Evolutionary conservation across 1,140 invertebrate species (phyloP), one percentile per base, ranked within the genome.

Genomic region (Macrostomum lignano): DNA sequence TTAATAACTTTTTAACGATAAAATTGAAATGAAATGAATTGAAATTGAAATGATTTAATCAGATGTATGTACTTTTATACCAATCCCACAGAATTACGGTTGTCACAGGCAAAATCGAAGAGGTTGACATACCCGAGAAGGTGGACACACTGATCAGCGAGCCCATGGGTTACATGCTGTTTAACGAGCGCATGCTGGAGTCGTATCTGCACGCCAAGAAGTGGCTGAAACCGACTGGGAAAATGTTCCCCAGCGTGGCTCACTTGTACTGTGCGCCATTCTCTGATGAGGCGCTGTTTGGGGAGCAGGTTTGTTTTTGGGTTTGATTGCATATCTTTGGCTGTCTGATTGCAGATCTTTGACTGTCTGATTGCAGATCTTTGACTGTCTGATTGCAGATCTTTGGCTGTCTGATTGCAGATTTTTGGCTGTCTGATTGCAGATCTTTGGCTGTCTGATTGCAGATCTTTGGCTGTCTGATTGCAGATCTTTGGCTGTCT

Each of bases 81-180:
- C 56, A 33, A 58, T 58, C 38, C 17, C 42, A 58, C 11, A 46
- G 44, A 31, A 48, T 59, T 17, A 54, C 46, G 14, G 41, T 58
- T 34, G 41, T 57, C 13, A 55, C 52, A 40, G 88, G 88, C 5
- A 96, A 96, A 67, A 84, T 98, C 42, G 88, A 98, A 61, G 88
- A 96, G 62, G 78, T 96, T 26, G 73, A 76, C 37, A 55, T 96
- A 37, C 81, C 82, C 3, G 84, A 94, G 56, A 67, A 66, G 44
- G 84, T 94, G 9, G 86, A 96, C 61, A 70, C 88, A 19, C 91
- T 96, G 44, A 82, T 98, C 38, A 93, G 82, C 6, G 88, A 98
- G 60, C 88, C 88, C 1, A 96, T 96, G 88, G 88, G 88, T 17
- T 96, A 96, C 48, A 96, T 96, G 88, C 61, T 98, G 7, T 91